These are phyloP conservation scores for Amyelois transitella DNA, from an alignment of 1,140 invertebrate species.

Conservation along the genomic window DNA sequence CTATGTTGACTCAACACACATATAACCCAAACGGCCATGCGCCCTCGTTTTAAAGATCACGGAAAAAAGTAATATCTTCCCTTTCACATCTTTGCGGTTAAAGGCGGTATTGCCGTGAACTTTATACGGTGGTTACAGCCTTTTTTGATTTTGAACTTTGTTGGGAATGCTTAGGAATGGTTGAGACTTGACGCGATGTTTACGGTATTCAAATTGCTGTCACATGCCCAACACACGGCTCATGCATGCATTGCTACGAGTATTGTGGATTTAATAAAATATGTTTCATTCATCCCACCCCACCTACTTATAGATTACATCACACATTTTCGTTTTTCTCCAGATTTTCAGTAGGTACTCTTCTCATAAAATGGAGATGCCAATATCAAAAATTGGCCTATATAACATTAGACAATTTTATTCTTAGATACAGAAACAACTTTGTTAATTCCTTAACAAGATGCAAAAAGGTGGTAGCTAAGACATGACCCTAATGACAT, in stretches of 20 bases:
- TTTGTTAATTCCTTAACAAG: too few relatives aligned
- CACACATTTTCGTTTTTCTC: too few relatives aligned
- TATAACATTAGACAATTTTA: too few relatives aligned
- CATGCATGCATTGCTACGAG: constrained; percentile 12
- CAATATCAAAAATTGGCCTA: too few relatives aligned
- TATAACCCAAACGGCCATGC: constrained; percentile 45
- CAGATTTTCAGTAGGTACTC: too few relatives aligned
- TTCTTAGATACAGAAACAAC: too few relatives aligned
- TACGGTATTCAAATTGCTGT: constrained; percentile 54
- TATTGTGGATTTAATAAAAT: constrained; percentile 27
- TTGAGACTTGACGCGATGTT: constrained; percentile 41
- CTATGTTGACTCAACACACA: constrained; percentile 66
- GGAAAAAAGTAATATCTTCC: constrained; percentile 38
- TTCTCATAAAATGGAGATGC: too few relatives aligned
- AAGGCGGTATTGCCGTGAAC: constrained; percentile 39
- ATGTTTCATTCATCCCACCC: constrained; percentile 17
- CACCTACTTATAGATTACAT: not conserved
- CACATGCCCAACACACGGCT: constrained; percentile 21
- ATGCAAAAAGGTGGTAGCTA: too few relatives aligned
- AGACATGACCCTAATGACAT: too few relatives aligned
- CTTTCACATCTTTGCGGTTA: constrained; percentile 49
- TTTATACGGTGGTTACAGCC: constrained; percentile 17
- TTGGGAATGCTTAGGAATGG: constrained; percentile 41
- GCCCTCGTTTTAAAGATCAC: constrained; percentile 47
- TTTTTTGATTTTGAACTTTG: constrained; percentile 21